Base-by-base conservation (phyloP, 2,888 invertebrate species). In the Altica lythri region DNA sequence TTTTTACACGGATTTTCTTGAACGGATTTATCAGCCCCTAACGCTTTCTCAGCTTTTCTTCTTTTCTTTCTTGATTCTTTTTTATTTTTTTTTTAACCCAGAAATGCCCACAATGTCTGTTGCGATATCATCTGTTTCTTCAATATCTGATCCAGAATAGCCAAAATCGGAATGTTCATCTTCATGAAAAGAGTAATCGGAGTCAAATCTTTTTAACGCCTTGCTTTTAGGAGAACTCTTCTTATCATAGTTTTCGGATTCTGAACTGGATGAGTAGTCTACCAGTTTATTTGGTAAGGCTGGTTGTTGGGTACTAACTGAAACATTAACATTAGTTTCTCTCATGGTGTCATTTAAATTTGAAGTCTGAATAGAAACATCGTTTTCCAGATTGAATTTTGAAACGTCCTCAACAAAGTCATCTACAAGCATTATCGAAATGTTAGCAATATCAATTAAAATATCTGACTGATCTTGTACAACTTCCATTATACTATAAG, bases 181-280 rank as follows among this genome's bases (percentile, higher is more conserved):
- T 18, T 46, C 46, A 25, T 46, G 13, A 46, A 46, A 46, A 22
- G 46, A 46, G 35, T 46, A 46, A 35, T 46, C 46, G 9, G 46
- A 46, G 16, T 46, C 46, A 22, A 46, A 46, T 10, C 37, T 35
- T 14, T 35, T 25, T n/a, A 35, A 13, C n/a, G n/a, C n/a, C n/a
- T n/a, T n/a, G n/a, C n/a, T n/a, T n/a, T n/a, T n/a, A n/a, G n/a
- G n/a, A n/a, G n/a, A n/a, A n/a, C n/a, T n/a, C n/a, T n/a, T n/a
- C n/a, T n/a, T 22, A 25, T 35, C 25, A 27, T 22, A 27, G 9
- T 35, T 22, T 35, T 35, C 22, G 4, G 22, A 22, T 5, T 22
- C 35, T 34, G 37, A 16, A n/a, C 43, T 35, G 16, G 25, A 27
- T 1, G 43, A 46, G 35, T 46, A 46, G 35, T 46, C 35, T 12